Conservation (phyloP, 2,797 vertebrate genomes). For the Hybognathus amarus region DNA sequence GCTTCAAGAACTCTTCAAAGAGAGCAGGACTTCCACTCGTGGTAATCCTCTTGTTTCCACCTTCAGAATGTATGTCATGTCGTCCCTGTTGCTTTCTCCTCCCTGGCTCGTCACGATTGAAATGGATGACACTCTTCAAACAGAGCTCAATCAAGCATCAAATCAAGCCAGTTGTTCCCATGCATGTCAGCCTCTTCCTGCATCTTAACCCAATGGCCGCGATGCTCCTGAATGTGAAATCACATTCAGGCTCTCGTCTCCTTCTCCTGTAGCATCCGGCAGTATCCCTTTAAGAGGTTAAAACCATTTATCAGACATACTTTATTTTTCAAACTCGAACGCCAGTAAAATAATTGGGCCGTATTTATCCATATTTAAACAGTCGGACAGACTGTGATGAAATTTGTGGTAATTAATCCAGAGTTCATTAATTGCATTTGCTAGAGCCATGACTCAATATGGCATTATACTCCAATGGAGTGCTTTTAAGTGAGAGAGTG, state of each 20-base stretch:
- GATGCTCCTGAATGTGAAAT: conserved; percentile 38
- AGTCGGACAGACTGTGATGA: conserved; percentile 40
- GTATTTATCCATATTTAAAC: conserved; percentile 46
- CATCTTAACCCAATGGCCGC: conserved; percentile 26
- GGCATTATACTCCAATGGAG: conserved; percentile 27
- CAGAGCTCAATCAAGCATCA: conserved; percentile 71
- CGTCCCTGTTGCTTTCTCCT: conserved; percentile 21
- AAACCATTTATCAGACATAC: conserved; percentile 15
- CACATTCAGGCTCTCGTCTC: neutral
- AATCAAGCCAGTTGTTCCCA: conserved; percentile 72
- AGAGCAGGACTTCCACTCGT: conserved; percentile 8
- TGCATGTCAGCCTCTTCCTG: conserved; percentile 61
- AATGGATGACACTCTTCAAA: conserved; percentile 71
- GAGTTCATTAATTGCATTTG: conserved; percentile 46
- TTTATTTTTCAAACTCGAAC: conserved; percentile 26
- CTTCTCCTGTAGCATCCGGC: neutral
- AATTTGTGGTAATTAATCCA: conserved; percentile 43
- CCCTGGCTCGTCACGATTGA: conserved; percentile 46
- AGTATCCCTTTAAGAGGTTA: neutral
- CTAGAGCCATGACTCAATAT: conserved; percentile 29
- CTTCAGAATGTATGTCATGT: conserved; percentile 15
- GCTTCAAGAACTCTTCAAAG: conserved; percentile 29
- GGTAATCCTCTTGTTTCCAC: conserved; percentile 19
- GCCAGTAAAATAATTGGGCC: conserved; percentile 29
- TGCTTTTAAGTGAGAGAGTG: conserved; percentile 23